Base-by-base conservation (phyloP, 2,797 vertebrate species). In the Lagodon rhomboides region DNA sequence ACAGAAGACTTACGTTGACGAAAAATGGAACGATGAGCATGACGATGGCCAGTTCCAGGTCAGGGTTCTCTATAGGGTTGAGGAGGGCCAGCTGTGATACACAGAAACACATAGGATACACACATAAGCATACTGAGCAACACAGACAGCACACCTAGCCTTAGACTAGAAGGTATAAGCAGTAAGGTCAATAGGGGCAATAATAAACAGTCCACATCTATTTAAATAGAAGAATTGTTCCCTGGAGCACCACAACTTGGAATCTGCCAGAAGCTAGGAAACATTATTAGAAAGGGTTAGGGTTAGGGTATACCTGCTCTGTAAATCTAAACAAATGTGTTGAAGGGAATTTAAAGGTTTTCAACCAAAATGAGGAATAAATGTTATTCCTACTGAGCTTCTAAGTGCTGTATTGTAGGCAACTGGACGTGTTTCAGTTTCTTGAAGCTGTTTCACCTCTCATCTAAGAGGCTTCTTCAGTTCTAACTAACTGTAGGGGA, bases 21-120 rank as follows among this genome's bases (percentile, higher is more conserved):
- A 99, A 99, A 95, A 99, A 99, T n/a, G 98, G 98, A 73, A 99
- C 98, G 73, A 99, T 99, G 85, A 99, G 95, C 98, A 99, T 98
- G 90, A 99, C 98, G 70, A 99, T 97, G 84, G 98, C 97, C 92
- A 99, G 94, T 87, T 99, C 98, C 96, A 99, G 73, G 81, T 96
- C 94, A 65, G 98, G 97, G 89, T 98, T 97, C 74, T 96, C 85
- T 90, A 99, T 98, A 73, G 96, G 97, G 86, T 98, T 99, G 92
- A 97, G 88, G 50, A 96, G 95, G 89, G 97, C 95, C 91, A 99
- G 95, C 98, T 99, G 96, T 41, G 34, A 87, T 46, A 81, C 74
- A 89, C 38, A 86, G 51, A 87, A 50, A 76, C 47, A 83, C 50
- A 86, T 5, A 75, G 9, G 50, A 71, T 23, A 73, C 60, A 72